Evolutionary conservation across 2,113 vertebrate species (phyloP), one percentile per base, ranked within the genome.

Genomic region (Hylia prasina): DNA sequence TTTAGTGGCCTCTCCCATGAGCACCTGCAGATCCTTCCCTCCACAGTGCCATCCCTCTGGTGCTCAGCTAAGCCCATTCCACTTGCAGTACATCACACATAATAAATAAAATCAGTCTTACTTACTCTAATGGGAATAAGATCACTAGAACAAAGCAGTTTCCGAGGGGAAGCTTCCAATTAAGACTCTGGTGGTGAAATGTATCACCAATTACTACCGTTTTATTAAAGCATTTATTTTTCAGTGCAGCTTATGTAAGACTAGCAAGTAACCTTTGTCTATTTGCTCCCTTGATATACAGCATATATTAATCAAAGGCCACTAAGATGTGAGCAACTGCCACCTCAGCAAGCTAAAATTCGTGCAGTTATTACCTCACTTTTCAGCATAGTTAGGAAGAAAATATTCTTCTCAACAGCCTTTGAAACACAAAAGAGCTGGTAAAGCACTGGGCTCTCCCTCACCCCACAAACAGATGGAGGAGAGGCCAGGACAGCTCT

Each of bases 221-320:
- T 93, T 95, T 82, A 86, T 89, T 75, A 87, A 57, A n/a, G 53
- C 37, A 75, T 82, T 83, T 90, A n/a, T 86, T 94, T 83, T 78
- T n/a, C 86, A 75, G 15, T 30, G 60, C 33, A 75, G 64, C n/a
- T 90, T 82, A 50, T 20, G 3, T 42, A 65, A 93, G 64, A 63
- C 42, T 21, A 68, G 33, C 64, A 85, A 63, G 60, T 12, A 72
- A 92, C 81, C 66, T 72, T 56, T 70, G 31, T 39, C 44, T 56
- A 20, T 61, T 45, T 94, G 31, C 42, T 76, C 37, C 83, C 31
- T 40, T 76, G 48, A 72, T 71, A 68, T 31, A 65, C 14, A 87
- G 57, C 45, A 82, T 31, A 69, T 72, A 82, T 60, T 93, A 78
- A 90, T 31, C 1, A 0, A 91, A 95, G 82, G 42, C 51, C 71